A percentile compares a stretch with the other conserved stretches of the same genome.
Conservation (phyloP, 2,888 invertebrate species). For the Meteorus colon region DNA sequence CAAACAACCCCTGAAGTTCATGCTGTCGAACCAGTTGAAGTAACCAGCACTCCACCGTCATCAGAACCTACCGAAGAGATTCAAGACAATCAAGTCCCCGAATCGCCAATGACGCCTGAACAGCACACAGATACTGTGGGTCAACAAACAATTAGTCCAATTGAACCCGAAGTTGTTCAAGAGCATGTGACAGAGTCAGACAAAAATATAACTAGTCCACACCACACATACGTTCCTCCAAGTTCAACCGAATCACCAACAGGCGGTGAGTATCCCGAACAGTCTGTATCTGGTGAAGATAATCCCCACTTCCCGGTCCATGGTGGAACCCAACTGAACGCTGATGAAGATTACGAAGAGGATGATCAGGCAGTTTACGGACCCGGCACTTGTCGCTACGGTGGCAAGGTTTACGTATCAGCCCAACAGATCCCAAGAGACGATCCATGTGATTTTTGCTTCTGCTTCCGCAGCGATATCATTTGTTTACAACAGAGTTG, state of each 20-base stretch:
- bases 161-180: slow-evolving; percentile 53
- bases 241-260: slow-evolving; percentile 45
- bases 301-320: slow-evolving; percentile 66
- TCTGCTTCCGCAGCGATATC: slow-evolving; percentile 97
- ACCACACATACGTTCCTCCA: slow-evolving; percentile 30
- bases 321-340: slow-evolving; percentile 74
- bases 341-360: slow-evolving; percentile 82
- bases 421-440: slow-evolving; percentile 96
- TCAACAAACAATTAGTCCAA: slow-evolving; percentile 54
- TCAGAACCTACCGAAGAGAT: slow-evolving; percentile 16
- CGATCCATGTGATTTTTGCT: slow-evolving; percentile 96
- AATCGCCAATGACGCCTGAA: slow-evolving; percentile 31
- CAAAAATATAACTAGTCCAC: slow-evolving; percentile 25
- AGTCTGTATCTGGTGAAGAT: slow-evolving; percentile 59
- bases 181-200: slow-evolving; percentile 53
- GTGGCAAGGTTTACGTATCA: slow-evolving; percentile 93
- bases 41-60: not conserved
- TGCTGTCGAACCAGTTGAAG: slow-evolving; percentile 14
- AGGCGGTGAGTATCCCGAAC: slow-evolving; percentile 62
- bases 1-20: not conserved
- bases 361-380: slow-evolving; percentile 87
- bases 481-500: slow-evolving; percentile 96
- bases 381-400: slow-evolving; percentile 93
- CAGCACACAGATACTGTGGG: slow-evolving; percentile 51
- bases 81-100: slow-evolving; percentile 33